Evolutionary conservation across 2,888 invertebrate species (phyloP), one percentile per base, ranked within the genome.

Genomic region (Tinea semifulvella): DNA sequence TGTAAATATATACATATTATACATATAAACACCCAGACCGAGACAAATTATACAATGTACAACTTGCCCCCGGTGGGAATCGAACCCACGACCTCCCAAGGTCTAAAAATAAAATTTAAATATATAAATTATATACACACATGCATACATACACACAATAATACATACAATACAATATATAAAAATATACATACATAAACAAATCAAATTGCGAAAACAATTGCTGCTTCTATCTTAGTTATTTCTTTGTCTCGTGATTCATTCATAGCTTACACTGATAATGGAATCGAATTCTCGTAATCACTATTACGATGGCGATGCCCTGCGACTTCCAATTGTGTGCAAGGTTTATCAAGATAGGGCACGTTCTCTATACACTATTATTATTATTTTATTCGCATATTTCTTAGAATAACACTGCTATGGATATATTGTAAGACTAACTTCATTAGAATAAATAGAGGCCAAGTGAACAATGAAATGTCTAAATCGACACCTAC

Each of bases 291-390:
- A 17, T 38, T 38, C 38, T 18, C 10, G 38, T 17, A 8, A 25
- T 25, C 25, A 10, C 10, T 25, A 10, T 25, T 25, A 18, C 19
- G 38, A 19, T 38, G 38, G 16, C 38, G 38, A 17, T 38, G 19
- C 17, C 38, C 38, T 38, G 18, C 38, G 2, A 38, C 31, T 31
- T 10, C 11, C 16, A 19, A 26, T 22, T 46, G 43, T 47, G 13
- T 31, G 18, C 31, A 31, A 31, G 14, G 31, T 31, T 31, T 31
- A 31, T 31, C 31, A 7, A 31, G 31, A 31, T 31, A 31, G 14
- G 14, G 31, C 31, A 31, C 31, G 13, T 13, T 14, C 13, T 31
- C 14, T 3, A 31, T 31, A 31, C 13, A 7, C 31, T 13, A 31
- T 2, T 31, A 2, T n/a, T 31, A n/a, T 31, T 31, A 14, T 13